Conservation (phyloP, 2,113 vertebrate genomes). For the Setophaga petechia region DNA sequence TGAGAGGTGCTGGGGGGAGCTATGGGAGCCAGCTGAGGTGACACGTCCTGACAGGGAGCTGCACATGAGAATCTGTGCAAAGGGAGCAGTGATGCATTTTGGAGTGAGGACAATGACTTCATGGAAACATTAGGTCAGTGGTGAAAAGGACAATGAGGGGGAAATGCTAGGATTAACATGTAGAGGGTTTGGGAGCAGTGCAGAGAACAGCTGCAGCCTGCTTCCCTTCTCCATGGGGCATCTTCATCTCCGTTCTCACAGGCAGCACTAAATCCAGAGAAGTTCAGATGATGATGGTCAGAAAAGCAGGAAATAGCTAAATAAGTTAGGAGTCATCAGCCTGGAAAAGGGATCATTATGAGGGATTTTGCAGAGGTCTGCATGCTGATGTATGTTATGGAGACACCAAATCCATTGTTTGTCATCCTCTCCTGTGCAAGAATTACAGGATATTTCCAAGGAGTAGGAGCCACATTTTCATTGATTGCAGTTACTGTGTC, state of each 20-base stretch:
- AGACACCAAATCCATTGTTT: neutral
- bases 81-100: neutral
- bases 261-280: neutral
- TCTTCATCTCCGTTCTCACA: neutral
- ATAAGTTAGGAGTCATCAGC: neutral
- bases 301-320: neutral
- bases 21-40: neutral
- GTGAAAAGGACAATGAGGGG: neutral
- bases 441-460: neutral
- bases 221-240: neutral
- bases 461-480: neutral
- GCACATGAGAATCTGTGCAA: neutral
- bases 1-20: neutral
- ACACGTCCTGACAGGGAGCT: fast-evolving
- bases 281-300: neutral
- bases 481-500: fast-evolving
- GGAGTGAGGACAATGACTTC: neutral
- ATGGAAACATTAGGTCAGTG: neutral
- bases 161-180: neutral
- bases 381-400: neutral
- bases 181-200: neutral
- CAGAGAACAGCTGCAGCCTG: neutral
- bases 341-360: neutral
- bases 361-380: neutral
- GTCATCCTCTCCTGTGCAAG: neutral